Evolutionary conservation across 2,888 invertebrate genomes (phyloP).

Genomic region (Harpalus rubripes): DNA sequence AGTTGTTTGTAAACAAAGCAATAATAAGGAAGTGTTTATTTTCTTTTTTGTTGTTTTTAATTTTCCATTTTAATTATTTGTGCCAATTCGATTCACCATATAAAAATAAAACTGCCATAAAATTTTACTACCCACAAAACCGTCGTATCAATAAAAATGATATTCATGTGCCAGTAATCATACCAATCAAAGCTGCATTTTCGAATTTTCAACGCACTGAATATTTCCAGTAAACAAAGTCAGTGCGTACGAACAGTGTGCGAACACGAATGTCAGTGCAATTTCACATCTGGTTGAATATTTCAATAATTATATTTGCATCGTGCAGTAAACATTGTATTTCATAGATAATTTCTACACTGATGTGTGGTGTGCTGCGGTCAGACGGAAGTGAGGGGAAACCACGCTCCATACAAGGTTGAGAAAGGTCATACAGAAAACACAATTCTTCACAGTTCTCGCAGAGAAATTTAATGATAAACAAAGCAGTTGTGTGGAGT

Average conservation of each 20-base stretch:
- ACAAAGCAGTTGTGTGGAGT: background rate
- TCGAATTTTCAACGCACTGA: background rate
- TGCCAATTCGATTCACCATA: too few relatives aligned
- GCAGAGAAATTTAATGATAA: background rate
- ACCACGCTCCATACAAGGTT: constrained; percentile 44
- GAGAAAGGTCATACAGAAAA: constrained; percentile 53
- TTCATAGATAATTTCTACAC: constrained; percentile 40
- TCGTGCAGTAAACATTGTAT: constrained; percentile 45
- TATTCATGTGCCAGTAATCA: background rate
- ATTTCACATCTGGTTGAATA: constrained; percentile 46
- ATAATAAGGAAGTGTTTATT: background rate
- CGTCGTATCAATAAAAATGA: constrained; percentile 1
- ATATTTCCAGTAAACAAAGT: background rate
- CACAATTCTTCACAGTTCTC: background rate
- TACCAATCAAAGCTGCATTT: too few relatives aligned
- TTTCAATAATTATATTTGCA: constrained; percentile 48
- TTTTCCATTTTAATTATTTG: too few relatives aligned
- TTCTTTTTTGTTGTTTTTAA: background rate
- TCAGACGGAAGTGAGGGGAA: constrained; percentile 15
- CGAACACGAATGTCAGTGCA: background rate
- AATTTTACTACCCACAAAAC: background rate
- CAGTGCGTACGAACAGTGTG: too few relatives aligned
- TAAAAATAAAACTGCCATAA: background rate
- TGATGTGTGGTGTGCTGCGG: constrained; percentile 30
- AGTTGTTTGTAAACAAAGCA: background rate